Conservation (phyloP, 2,888 invertebrate species). For the Mesodorylaimus sp. region DNA sequence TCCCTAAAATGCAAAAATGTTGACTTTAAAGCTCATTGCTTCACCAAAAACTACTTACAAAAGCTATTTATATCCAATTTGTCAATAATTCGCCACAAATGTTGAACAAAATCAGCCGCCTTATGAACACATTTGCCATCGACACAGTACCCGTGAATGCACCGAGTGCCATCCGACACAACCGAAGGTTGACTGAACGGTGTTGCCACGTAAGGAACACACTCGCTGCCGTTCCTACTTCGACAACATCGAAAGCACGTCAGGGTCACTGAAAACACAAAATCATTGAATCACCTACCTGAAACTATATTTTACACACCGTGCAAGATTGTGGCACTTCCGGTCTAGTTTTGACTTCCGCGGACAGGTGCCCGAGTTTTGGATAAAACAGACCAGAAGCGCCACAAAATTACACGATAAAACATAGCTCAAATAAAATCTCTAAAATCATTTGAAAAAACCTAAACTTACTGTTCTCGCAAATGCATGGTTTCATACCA, state of each 20-base stretch:
- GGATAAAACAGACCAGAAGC: too few relatives aligned
- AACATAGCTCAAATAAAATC: too few relatives aligned
- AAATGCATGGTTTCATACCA: slow-evolving; percentile 74
- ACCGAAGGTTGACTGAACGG: slow-evolving; percentile 34
- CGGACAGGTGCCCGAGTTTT: too few relatives aligned
- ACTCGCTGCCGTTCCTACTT: slow-evolving; percentile 32
- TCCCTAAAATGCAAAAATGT: slow-evolving; percentile 32
- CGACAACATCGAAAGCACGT: slow-evolving; percentile 78
- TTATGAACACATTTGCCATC: slow-evolving; percentile 84
- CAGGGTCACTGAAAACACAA: slow-evolving; percentile 50
- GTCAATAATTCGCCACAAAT: slow-evolving; percentile 92
- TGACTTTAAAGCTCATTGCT: background rate
- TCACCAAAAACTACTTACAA: slow-evolving; percentile 32
- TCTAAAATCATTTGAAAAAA: too few relatives aligned
- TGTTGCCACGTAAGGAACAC: slow-evolving; percentile 32
- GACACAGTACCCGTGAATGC: slow-evolving; percentile 78
- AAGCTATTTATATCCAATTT: slow-evolving; percentile 80
- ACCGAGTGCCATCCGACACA: slow-evolving; percentile 76
- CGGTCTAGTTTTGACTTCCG: background rate
- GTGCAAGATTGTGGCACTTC: background rate
- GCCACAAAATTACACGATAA: too few relatives aligned
- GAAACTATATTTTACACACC: too few relatives aligned
- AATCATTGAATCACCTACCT: background rate
- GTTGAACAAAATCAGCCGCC: slow-evolving; percentile 77
- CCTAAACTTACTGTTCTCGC: slow-evolving; percentile 59